These are phyloP conservation scores for Baccha elongata DNA, from an alignment of 2,888 invertebrate species.

Conservation along the genomic window DNA sequence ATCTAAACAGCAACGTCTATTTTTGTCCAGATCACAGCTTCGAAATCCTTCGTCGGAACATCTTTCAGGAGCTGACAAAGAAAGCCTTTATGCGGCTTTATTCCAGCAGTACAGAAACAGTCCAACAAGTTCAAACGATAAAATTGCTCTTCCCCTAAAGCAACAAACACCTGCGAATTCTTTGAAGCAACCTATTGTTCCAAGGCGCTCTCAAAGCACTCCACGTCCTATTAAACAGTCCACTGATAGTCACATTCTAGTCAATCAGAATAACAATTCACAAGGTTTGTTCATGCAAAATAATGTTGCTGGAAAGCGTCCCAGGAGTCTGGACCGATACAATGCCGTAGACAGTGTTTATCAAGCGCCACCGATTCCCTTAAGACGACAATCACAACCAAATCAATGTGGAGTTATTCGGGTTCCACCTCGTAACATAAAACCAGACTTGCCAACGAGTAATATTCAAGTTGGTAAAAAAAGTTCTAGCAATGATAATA, in stretches of 20 bases:
- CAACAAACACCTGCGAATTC: slow-evolving; percentile 45
- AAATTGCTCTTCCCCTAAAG: slow-evolving; percentile 71
- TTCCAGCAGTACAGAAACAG: slow-evolving; percentile 80
- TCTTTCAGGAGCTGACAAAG: slow-evolving; percentile 77
- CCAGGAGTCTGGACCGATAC: slow-evolving; percentile 81
- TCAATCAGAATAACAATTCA: slow-evolving; percentile 60
- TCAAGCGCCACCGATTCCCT: slow-evolving; percentile 80
- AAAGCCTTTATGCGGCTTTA: slow-evolving; percentile 79
- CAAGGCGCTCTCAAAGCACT: slow-evolving; percentile 81
- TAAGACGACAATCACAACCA: slow-evolving; percentile 76
- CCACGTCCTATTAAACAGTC: slow-evolving; percentile 78
- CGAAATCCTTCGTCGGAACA: slow-evolving; percentile 47
- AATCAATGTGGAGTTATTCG: slow-evolving; percentile 26
- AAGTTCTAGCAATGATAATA: slow-evolving; percentile 79
- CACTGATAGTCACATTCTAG: slow-evolving; percentile 47
- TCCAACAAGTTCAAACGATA: slow-evolving; percentile 76
- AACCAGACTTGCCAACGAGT: slow-evolving; percentile 17
- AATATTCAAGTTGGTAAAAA: slow-evolving; percentile 75
- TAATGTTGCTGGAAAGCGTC: slow-evolving; percentile 76
- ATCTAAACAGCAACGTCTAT: slow-evolving; percentile 39
- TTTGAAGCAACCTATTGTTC: slow-evolving; percentile 77
- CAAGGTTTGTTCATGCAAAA: slow-evolving; percentile 39
- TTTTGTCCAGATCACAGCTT: slow-evolving; percentile 42
- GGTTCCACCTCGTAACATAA: slow-evolving; percentile 4
- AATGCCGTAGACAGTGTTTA: slow-evolving; percentile 77